A percentile compares a stretch with the other conserved stretches of the same genome.
These are phyloP conservation scores for Mythimna ferrago DNA, from an alignment of 2,888 invertebrate species.

Conservation along the genomic window DNA sequence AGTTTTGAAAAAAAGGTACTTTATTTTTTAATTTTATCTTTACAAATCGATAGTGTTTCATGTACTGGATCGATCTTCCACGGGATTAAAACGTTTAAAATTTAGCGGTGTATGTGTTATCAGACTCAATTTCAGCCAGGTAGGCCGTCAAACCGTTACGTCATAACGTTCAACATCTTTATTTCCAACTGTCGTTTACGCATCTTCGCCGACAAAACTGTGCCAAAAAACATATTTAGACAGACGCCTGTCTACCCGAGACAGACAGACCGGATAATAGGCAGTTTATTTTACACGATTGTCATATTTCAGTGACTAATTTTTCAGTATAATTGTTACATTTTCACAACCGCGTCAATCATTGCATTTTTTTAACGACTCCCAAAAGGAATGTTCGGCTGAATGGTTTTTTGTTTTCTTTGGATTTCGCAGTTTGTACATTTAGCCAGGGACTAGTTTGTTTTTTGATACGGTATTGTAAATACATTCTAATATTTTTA, in stretches of 20 bases:
- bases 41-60: too few relatives aligned
- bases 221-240: conserved; percentile 61
- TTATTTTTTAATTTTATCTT: too few relatives aligned
- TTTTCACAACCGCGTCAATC: neutral
- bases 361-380: conserved; percentile 3
- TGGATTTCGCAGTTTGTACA: too few relatives aligned
- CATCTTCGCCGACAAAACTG: conserved; percentile 12
- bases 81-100: too few relatives aligned
- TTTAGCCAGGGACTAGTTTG: too few relatives aligned
- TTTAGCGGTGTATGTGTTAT: neutral
- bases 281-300: conserved; percentile 32
- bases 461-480: too few relatives aligned
- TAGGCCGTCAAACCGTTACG: neutral
- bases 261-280: conserved; percentile 39
- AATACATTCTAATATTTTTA: too few relatives aligned
- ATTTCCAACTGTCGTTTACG: conserved; percentile 46
- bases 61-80: too few relatives aligned
- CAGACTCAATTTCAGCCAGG: conserved; percentile 1
- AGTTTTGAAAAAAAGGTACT: too few relatives aligned
- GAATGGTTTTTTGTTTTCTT: too few relatives aligned
- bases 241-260: conserved; percentile 23
- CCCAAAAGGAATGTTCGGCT: too few relatives aligned
- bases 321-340: conserved; percentile 13
- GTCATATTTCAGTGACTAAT: conserved; percentile 17
- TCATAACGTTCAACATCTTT: conserved; percentile 19